These are phyloP conservation scores for Ictidomys tridecemlineatus DNA, from an alignment of 2,113 vertebrate species.

Conservation along the genomic window DNA sequence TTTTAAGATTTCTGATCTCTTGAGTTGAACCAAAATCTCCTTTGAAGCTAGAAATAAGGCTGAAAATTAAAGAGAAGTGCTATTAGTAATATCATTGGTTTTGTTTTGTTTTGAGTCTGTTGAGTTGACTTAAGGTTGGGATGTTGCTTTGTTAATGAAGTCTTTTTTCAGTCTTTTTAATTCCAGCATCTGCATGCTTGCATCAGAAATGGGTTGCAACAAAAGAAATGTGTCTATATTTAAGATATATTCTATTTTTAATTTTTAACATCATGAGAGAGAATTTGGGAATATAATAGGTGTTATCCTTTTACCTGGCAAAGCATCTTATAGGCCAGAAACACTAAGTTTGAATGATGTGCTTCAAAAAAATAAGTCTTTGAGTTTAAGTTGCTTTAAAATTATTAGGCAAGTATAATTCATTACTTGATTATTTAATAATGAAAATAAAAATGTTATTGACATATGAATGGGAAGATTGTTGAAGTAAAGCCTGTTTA, in stretches of 20 bases:
- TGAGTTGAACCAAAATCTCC: conserved; percentile 2
- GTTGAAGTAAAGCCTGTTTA: conserved; percentile 42
- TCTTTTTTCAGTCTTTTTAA: conserved; percentile 56
- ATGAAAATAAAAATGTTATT: background rate
- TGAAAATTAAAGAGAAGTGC: conserved; percentile 13
- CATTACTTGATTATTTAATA: conserved; percentile 6
- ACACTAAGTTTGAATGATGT: background rate
- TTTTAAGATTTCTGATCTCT: conserved; percentile 50
- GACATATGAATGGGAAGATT: background rate
- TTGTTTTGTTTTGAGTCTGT: conserved; percentile 44
- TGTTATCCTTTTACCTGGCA: conserved; percentile 72
- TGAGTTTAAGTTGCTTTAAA: conserved; percentile 65
- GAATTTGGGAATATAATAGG: conserved; percentile 47
- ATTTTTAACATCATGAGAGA: conserved; percentile 52
- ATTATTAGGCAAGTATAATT: conserved; percentile 3
- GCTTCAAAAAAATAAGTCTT: conserved; percentile 61
- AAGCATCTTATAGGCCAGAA: conserved; percentile 63
- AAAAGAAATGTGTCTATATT: conserved; percentile 71
- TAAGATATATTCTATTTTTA: conserved; percentile 45
- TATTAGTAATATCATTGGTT: background rate
- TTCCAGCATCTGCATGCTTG: conserved; percentile 57
- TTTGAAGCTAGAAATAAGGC: conserved; percentile 45
- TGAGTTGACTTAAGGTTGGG: conserved; percentile 13
- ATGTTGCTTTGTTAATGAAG: conserved; percentile 70
- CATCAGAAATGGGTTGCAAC: conserved; percentile 65